Evolutionary conservation across 2,888 invertebrate species (phyloP), one percentile per base, ranked within the genome.

Genomic region (Norana najaformis): DNA sequence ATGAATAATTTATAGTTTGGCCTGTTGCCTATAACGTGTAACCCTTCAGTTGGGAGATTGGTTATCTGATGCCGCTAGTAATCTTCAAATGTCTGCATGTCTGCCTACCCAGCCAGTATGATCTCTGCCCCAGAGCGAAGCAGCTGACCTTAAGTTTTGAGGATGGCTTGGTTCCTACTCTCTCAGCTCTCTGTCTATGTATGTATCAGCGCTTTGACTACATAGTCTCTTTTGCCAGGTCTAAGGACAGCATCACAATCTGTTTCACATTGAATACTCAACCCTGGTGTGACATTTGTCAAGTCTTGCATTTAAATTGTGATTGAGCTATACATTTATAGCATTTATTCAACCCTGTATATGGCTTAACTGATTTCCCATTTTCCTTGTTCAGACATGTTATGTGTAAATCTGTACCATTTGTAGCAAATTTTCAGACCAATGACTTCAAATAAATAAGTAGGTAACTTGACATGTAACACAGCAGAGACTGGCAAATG

Each of bases 111-210:
- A 69, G 69, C n/a, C 69, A 69, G n/a, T 13, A 2, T 6, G 11
- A 4, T n/a, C 53, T 53, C 53, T 69, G 69, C 69, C 69, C n/a
- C n/a, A n/a, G n/a, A 69, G 69, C 69, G n/a, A 69, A n/a, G 69
- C 69, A 69, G 69, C 11, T 69, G 69, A 69, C 69, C 69, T 69
- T n/a, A 69, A 69, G 69, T 11, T n/a, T 69, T 69, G 30, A 69
- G 30, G 30, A n/a, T n/a, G 6, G 30, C 47, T 47, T 47, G 23
- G 47, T 23, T 47, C 47, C 47, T 47, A 47, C 47, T 69, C 30
- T 69, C 69, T 69, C 69, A 69, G 69, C 69, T n/a, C n/a, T 69
- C 69, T 69, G n/a, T n/a, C n/a, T n/a, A n/a, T n/a, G n/a, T n/a
- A n/a, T n/a, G n/a, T n/a, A n/a, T 69, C 69, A 69, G 69, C 69